Conservation (phyloP, 2,113 vertebrate genomes). For the Galeopterus variegatus region DNA sequence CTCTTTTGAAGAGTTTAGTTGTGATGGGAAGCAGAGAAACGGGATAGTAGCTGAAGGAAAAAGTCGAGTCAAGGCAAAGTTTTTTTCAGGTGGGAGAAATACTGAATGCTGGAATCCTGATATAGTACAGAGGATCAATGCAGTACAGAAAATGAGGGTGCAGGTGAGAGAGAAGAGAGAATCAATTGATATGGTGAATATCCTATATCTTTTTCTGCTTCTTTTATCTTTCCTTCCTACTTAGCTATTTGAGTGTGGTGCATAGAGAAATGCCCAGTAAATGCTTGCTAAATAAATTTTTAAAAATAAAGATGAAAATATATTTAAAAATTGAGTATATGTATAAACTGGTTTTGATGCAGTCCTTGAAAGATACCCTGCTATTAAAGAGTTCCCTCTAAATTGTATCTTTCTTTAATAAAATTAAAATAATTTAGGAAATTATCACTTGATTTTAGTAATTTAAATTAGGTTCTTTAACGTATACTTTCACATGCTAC, state of each 20-base stretch:
- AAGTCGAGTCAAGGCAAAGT: background rate
- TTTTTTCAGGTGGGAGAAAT: background rate
- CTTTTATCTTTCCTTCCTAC: background rate
- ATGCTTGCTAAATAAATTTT: background rate
- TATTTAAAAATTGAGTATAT: background rate
- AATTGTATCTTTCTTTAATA: constrained; percentile 38
- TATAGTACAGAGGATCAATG: background rate
- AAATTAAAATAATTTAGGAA: constrained; percentile 47
- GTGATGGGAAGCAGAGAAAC: background rate
- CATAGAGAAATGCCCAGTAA: background rate
- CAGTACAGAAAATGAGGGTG: background rate
- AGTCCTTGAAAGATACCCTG: background rate
- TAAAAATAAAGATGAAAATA: background rate
- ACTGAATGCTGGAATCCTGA: background rate
- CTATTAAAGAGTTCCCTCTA: background rate
- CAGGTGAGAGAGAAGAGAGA: background rate
- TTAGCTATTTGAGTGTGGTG: background rate
- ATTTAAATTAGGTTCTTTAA: background rate
- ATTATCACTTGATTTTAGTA: constrained; percentile 17
- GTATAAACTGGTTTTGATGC: background rate
- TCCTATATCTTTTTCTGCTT: background rate
- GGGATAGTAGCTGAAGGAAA: background rate
- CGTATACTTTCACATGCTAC: background rate
- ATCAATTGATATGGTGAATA: background rate
- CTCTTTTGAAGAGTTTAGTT: background rate